Conservation (phyloP, 2,888 invertebrate species). For the Eremobia ochroleuca region DNA sequence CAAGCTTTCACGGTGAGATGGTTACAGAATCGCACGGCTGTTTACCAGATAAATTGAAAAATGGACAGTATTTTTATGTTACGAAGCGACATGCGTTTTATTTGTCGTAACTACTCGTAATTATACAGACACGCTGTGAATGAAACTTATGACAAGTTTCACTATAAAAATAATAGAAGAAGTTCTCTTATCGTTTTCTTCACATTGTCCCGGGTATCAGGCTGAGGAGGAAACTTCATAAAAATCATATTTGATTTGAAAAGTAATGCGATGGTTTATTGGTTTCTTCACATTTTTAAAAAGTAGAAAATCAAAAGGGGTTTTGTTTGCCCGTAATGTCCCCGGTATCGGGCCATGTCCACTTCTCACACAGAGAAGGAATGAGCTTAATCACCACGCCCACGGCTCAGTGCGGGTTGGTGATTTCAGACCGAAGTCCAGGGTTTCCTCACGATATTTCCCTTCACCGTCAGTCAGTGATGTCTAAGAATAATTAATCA, state of each 20-base stretch:
- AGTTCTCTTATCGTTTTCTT: neutral
- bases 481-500: constrained; percentile 10
- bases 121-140: no score
- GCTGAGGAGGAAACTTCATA: neutral
- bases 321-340: neutral
- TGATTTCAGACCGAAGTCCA: constrained; percentile 39
- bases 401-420: constrained; percentile 50
- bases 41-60: neutral
- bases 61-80: no score
- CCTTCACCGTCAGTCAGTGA: constrained; percentile 41
- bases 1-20: no score
- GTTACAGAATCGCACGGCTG: no score
- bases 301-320: neutral
- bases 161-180: neutral
- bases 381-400: constrained; percentile 48
- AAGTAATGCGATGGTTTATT: no score
- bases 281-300: neutral
- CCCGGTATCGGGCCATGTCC: neutral
- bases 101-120: no score
- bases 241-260: neutral
- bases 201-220: neutral
- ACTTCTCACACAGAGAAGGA: neutral
- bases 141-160: no score
- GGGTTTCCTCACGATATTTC: constrained; percentile 53
- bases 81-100: no score